phyloP scores from a whole-genome alignment of 2,113 vertebrate species.

The Myrmecobius fasciatus region DNA sequence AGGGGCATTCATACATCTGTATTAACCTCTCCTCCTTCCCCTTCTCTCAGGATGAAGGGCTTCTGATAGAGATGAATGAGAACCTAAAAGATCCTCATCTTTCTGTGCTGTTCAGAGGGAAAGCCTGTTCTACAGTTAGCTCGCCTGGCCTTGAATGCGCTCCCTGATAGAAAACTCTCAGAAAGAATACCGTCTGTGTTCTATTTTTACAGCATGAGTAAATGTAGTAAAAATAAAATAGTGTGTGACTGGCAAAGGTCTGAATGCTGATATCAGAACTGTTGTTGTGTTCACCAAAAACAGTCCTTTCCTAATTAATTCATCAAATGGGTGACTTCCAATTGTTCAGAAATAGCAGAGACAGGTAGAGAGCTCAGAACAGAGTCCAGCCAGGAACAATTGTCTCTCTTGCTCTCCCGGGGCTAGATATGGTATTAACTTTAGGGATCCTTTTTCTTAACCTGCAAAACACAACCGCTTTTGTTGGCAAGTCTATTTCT shows the following conservation, averaged over 20 bases:
- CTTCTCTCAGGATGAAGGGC: conserved; percentile 61
- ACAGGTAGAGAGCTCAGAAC: conserved; percentile 26
- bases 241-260: conserved; percentile 77
- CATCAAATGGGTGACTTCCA: conserved; percentile 75
- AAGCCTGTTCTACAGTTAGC: conserved; percentile 68
- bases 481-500: not conserved
- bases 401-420: conserved; percentile 53
- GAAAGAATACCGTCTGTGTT: conserved; percentile 78
- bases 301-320: conserved; percentile 82
- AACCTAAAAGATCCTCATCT: conserved; percentile 18
- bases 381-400: not conserved
- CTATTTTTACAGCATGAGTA: conserved; percentile 85
- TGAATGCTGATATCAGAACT: conserved; percentile 78
- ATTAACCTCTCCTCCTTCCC: conserved; percentile 58
- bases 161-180: conserved; percentile 79
- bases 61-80: conserved; percentile 81
- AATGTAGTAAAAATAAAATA: conserved; percentile 85
- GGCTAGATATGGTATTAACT: conserved; percentile 57
- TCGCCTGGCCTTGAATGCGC: conserved; percentile 70
- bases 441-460: conserved; percentile 74
- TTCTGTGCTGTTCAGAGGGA: conserved; percentile 66
- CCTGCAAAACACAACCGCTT: conserved; percentile 48
- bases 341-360: conserved; percentile 69
- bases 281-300: conserved; percentile 72
- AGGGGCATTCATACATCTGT: not conserved